Evolutionary conservation across 2,888 invertebrate species (phyloP), one percentile per base, ranked within the genome.

Genomic region (Punctoribates punctum): DNA sequence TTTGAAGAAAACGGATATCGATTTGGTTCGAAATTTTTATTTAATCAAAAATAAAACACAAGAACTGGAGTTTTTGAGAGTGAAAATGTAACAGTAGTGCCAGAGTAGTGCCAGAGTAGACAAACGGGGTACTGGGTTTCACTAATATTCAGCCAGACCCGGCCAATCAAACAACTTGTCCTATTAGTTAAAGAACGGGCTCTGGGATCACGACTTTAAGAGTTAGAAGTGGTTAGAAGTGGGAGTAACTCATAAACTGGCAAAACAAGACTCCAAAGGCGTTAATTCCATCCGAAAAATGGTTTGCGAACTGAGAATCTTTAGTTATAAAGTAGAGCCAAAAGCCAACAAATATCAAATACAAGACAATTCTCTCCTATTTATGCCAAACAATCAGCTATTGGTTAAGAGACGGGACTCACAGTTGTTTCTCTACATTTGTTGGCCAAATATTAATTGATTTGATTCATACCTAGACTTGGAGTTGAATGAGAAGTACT

Each of bases 111-210:
- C n/a, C n/a, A n/a, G n/a, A n/a, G n/a, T n/a, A n/a, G n/a, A 65
- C 65, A 65, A 65, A 27, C 65, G 65, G 65, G 65, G 65, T 65
- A 65, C 15, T 65, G 65, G 65, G 65, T 65, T n/a, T n/a, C n/a
- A n/a, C n/a, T n/a, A n/a, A n/a, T n/a, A n/a, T n/a, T n/a, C n/a
- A n/a, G n/a, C n/a, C n/a, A n/a, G n/a, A n/a, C n/a, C n/a, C n/a
- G n/a, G n/a, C n/a, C n/a, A n/a, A n/a, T n/a, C n/a, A n/a, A 9
- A 29, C 34, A 65, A 65, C 34, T 29, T 34, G 65, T 27, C 29
- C 1, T 65, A 65, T 27, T 60, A 25, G 60, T 60, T 60, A 9
- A 60, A 23, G 25, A 4, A 20, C 8, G 20, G n/a, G 4, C 9
- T 9, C 15, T 23, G 3, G 20, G 13, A 5, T 9, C 2, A 23